These are phyloP conservation scores for Phocoena phocoena DNA, from an alignment of 2,113 vertebrate genomes.

Conservation along the genomic window DNA sequence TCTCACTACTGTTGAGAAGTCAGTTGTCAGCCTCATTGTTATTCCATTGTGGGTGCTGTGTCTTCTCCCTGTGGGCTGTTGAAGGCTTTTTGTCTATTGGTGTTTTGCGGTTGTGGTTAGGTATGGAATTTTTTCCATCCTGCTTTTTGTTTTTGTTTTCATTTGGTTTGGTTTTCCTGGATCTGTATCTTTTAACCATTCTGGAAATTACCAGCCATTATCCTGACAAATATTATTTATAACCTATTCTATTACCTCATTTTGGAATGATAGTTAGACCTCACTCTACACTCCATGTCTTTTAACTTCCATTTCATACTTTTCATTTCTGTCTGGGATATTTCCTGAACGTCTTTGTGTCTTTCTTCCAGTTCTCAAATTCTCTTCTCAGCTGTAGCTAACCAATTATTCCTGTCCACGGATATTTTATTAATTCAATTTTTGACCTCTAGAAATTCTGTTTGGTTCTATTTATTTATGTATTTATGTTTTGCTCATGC, in stretches of 20 bases:
- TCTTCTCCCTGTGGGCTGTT: background rate
- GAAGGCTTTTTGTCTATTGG: background rate
- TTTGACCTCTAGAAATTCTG: background rate
- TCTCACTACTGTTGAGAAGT: background rate
- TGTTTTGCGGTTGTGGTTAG: background rate
- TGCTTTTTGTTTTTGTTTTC: background rate
- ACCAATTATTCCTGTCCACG: background rate
- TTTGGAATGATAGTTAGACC: background rate
- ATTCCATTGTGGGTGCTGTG: background rate
- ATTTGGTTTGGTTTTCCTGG: background rate
- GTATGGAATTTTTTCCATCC: background rate
- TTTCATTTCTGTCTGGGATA: background rate
- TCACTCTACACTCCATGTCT: background rate
- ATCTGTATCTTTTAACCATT: background rate
- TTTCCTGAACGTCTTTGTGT: background rate
- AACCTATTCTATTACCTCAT: background rate
- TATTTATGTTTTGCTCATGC: background rate
- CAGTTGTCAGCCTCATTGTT: background rate
- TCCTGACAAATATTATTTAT: background rate
- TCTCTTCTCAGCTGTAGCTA: background rate
- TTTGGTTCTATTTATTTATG: background rate
- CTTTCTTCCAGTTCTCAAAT: background rate
- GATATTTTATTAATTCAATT: background rate
- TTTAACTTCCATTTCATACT: background rate
- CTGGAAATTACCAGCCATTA: background rate